Evolutionary conservation across 2,797 vertebrate genomes (phyloP).

Genomic region (Coracias cyanogaster): DNA sequence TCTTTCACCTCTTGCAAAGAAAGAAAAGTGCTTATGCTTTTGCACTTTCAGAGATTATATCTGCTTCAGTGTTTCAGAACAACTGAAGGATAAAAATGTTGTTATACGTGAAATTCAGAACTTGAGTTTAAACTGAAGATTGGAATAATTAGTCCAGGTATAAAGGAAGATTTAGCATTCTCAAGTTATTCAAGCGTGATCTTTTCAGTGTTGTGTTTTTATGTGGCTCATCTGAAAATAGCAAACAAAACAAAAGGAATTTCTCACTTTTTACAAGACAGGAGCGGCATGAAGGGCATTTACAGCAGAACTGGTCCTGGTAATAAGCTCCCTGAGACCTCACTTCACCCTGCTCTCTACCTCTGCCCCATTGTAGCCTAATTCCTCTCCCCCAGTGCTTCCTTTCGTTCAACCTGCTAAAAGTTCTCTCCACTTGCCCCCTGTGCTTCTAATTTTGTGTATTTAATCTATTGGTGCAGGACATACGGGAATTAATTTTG

Average conservation of each 20-base stretch:
- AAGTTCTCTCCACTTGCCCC: background rate
- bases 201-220: background rate
- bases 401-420: background rate
- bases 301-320: background rate
- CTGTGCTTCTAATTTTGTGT: background rate
- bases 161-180: background rate
- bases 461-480: background rate
- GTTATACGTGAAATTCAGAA: background rate
- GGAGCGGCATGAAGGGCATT: background rate
- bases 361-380: background rate
- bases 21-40: background rate
- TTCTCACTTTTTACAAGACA: background rate
- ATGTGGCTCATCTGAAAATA: background rate
- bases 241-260: background rate
- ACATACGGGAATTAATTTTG: background rate
- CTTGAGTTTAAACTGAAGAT: slow-evolving; percentile 20
- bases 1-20: slow-evolving; percentile 7
- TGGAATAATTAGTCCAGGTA: background rate
- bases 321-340: background rate
- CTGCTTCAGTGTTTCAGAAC: slow-evolving; percentile 3
- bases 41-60: background rate
- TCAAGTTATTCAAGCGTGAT: background rate
- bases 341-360: background rate
- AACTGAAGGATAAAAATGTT: background rate
- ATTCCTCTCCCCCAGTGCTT: background rate